Evolutionary conservation across 2,797 vertebrate genomes (phyloP).

Genomic region (Orestias chungarensis): DNA sequence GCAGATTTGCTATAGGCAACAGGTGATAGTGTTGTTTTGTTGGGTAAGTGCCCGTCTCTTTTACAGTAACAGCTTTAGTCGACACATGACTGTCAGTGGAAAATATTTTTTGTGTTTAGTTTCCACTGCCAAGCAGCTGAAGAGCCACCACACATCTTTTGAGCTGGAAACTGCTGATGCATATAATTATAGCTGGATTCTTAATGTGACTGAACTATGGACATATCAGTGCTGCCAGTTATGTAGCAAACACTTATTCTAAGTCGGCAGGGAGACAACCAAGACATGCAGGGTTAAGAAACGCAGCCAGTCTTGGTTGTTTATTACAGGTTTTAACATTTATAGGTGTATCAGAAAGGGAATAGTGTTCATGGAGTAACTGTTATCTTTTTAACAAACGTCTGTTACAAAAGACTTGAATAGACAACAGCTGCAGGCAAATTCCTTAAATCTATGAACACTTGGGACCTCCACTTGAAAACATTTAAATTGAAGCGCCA

Average conservation of each 20-base stretch:
- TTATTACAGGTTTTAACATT: background rate
- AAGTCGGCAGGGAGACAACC: background rate
- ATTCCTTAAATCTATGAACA: too few relatives aligned
- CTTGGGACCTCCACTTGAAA: too few relatives aligned
- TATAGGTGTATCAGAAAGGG: background rate
- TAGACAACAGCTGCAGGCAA: too few relatives aligned
- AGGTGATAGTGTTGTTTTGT: slow-evolving; percentile 43
- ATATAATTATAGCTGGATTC: background rate
- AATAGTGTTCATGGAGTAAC: background rate
- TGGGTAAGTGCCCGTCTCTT: slow-evolving; percentile 2
- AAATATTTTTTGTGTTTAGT: slow-evolving; percentile 15
- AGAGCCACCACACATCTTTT: background rate
- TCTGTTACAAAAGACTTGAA: too few relatives aligned
- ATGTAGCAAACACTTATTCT: background rate
- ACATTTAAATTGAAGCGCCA: too few relatives aligned
- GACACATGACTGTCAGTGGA: slow-evolving; percentile 5
- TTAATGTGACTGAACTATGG: background rate
- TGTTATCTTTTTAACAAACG: too few relatives aligned
- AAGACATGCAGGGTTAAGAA: background rate
- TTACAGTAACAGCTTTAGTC: slow-evolving; percentile 28
- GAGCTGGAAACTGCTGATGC: background rate
- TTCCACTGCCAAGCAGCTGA: background rate
- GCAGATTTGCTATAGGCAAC: slow-evolving; percentile 42
- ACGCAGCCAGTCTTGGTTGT: background rate
- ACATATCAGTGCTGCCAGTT: background rate